Evolutionary conservation across 2,888 invertebrate genomes (phyloP).

Genomic region (Phyllotreta cruciferae): DNA sequence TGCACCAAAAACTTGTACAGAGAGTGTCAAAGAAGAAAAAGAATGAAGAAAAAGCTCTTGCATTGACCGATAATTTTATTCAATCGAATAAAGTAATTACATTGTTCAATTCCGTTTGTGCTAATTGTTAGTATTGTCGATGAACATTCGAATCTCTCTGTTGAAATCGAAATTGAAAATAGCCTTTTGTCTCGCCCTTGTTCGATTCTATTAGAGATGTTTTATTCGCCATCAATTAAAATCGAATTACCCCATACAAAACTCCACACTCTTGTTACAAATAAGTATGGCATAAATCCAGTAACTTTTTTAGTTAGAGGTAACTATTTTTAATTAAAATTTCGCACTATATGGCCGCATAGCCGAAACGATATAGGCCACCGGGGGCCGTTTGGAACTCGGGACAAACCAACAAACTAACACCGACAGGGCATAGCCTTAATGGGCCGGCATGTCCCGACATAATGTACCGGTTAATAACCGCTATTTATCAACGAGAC

Average conservation of each 20-base stretch:
- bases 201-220: constrained; percentile 4
- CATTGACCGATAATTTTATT: constrained; percentile 20
- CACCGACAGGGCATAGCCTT: constrained; percentile 28
- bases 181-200: background rate
- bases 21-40: too few species aligned
- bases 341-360: too few species aligned
- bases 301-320: too few species aligned
- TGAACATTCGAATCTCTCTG: constrained; percentile 6
- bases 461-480: constrained; percentile 37
- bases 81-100: constrained; percentile 20
- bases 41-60: constrained; percentile 1
- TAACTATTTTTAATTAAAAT: too few species aligned
- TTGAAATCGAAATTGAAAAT: constrained; percentile 8
- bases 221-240: too few species aligned
- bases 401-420: constrained; percentile 27
- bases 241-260: too few species aligned
- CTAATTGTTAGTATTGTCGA: constrained; percentile 16
- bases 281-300: too few species aligned
- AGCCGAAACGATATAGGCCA: constrained; percentile 9
- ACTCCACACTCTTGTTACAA: too few species aligned
- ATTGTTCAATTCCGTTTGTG: constrained; percentile 16
- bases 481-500: constrained; percentile 32
- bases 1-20: too few species aligned
- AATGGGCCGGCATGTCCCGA: constrained; percentile 33
- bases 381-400: constrained; percentile 15